These are phyloP conservation scores for Andrena hattorfiana DNA, from an alignment of 2,888 invertebrate species.

Conservation along the genomic window DNA sequence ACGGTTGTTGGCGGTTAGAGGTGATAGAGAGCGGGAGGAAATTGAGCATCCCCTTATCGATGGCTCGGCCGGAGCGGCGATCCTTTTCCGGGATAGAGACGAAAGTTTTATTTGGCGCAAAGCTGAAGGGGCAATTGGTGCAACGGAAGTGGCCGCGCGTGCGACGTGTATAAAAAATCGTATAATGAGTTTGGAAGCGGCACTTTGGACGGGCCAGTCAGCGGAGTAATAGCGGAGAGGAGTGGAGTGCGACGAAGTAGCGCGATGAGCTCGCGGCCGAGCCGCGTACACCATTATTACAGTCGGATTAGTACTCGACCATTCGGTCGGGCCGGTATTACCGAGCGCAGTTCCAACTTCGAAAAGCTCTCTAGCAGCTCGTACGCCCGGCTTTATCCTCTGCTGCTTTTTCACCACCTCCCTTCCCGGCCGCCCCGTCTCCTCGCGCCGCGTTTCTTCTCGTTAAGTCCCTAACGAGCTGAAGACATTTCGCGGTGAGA, in stretches of 20 bases:
- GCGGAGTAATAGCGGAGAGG: constrained; percentile 34
- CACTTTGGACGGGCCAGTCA: background rate
- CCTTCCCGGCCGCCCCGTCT: background rate
- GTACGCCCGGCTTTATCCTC: constrained; percentile 37
- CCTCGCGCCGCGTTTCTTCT: constrained; percentile 69
- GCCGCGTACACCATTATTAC: constrained; percentile 66
- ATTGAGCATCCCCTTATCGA: too few species aligned
- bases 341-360: constrained; percentile 54
- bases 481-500: constrained; percentile 71
- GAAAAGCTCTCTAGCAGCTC: constrained; percentile 59
- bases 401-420: constrained; percentile 17
- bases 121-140: background rate
- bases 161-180: constrained; percentile 52
- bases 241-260: constrained; percentile 11
- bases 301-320: constrained; percentile 68
- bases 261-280: constrained; percentile 47
- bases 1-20: too few species aligned
- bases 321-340: constrained; percentile 59
- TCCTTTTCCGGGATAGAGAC: background rate
- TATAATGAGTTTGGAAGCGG: constrained; percentile 54
- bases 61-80: too few species aligned
- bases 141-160: background rate
- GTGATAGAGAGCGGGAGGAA: too few species aligned
- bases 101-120: background rate
- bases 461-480: constrained; percentile 73